Percentiles rank a stretch among this genome's conserved stretches.
Evolutionary conservation across 2,797 vertebrate species (phyloP).

Genomic region (Microctenopoma stevenorrisi): DNA sequence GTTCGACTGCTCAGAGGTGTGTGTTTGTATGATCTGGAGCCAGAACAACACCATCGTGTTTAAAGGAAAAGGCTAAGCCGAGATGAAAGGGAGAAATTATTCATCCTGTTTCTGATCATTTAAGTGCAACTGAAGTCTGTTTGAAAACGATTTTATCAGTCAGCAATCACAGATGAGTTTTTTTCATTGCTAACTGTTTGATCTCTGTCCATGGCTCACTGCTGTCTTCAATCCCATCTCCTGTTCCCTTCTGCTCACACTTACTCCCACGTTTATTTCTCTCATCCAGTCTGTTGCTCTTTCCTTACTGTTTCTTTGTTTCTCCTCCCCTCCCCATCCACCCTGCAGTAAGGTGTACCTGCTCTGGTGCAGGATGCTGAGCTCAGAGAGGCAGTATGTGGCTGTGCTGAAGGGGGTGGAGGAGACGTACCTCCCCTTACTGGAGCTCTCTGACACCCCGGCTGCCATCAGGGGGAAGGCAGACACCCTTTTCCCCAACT

Average conservation of each 20-base stretch:
- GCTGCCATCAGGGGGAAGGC: slow-evolving; percentile 80
- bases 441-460: slow-evolving; percentile 81
- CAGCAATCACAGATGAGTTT: slow-evolving; percentile 39
- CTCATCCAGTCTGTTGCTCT: neutral
- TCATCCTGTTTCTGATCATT: slow-evolving; percentile 20
- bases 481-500: slow-evolving; percentile 82
- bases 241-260: neutral
- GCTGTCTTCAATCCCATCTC: slow-evolving; percentile 5
- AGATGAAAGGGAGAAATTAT: slow-evolving; percentile 44
- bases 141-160: slow-evolving; percentile 39
- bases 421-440: slow-evolving; percentile 82
- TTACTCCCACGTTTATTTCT: slow-evolving; percentile 12
- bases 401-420: slow-evolving; percentile 82
- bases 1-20: slow-evolving; percentile 80
- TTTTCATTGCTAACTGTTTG: slow-evolving; percentile 44
- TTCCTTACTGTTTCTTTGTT: neutral
- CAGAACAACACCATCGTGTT: slow-evolving; percentile 2
- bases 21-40: slow-evolving; percentile 9
- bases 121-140: slow-evolving; percentile 31
- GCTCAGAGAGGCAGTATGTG: slow-evolving; percentile 89
- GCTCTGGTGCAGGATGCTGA: slow-evolving; percentile 88
- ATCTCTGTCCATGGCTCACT: slow-evolving; percentile 34
- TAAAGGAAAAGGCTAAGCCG: slow-evolving; percentile 8
- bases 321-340: neutral
- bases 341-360: slow-evolving; percentile 85